Evolutionary conservation across 2,113 vertebrate species (phyloP).

Genomic region (Tauraco erythrolophus): DNA sequence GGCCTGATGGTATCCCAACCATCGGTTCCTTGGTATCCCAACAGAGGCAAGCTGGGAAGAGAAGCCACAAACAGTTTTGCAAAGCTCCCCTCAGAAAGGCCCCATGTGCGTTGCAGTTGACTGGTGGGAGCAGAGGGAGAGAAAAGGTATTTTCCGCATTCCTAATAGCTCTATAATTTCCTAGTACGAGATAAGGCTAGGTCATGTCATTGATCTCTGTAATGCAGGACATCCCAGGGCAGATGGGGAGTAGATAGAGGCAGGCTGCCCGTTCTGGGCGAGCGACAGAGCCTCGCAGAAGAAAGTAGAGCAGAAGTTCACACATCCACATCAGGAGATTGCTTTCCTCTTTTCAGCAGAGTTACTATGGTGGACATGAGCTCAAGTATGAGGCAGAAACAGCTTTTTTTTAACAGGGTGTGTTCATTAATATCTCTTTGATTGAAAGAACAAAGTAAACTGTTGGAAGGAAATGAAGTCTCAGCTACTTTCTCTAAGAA

Average conservation of each 20-base stretch:
- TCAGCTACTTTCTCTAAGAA: background rate
- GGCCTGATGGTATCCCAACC: background rate
- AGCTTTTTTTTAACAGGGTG: background rate
- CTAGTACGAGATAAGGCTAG: background rate
- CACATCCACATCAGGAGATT: background rate
- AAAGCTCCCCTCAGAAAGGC: background rate
- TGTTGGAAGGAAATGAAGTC: background rate
- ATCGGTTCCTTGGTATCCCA: background rate
- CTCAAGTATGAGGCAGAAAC: background rate
- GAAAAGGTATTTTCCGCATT: background rate
- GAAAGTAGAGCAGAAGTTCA: background rate
- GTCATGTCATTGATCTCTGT: background rate
- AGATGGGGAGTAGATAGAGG: background rate
- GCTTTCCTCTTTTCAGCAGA: background rate
- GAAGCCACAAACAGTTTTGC: background rate
- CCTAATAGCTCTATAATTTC: conserved; percentile 7
- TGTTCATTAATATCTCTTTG: background rate
- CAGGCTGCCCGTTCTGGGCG: background rate
- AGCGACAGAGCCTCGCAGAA: background rate
- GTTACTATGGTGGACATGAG: background rate
- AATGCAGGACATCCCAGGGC: background rate
- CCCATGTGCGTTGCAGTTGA: background rate
- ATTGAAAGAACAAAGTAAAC: background rate
- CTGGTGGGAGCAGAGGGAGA: background rate
- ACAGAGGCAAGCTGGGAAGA: background rate